A percentile compares a stretch with the other conserved stretches of the same genome.
Evolutionary conservation across 1,140 invertebrate genomes (phyloP).

Genomic region (Drosophila fuyamai): DNA sequence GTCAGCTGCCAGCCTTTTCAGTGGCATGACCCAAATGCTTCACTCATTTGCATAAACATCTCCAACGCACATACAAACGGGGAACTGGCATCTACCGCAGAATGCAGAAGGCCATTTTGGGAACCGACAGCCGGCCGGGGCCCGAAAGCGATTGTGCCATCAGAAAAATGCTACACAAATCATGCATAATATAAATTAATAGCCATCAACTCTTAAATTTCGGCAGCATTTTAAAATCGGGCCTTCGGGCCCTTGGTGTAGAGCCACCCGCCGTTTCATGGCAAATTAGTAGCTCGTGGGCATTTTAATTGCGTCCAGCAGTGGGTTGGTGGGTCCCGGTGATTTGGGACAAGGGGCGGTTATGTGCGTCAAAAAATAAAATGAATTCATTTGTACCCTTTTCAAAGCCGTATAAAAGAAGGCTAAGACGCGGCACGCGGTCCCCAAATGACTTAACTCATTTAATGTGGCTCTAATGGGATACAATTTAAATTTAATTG

Average conservation of each 20-base stretch:
- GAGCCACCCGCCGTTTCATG: constrained; percentile 62
- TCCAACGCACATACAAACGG: constrained; percentile 4
- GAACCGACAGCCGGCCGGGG: constrained; percentile 19
- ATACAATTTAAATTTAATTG: constrained; percentile 84
- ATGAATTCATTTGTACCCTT: constrained; percentile 82
- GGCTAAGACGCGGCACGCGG: constrained; percentile 63
- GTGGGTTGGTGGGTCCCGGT: constrained; percentile 2
- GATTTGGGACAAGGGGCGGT: constrained; percentile 25
- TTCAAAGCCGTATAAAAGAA: constrained; percentile 74
- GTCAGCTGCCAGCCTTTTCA: not conserved
- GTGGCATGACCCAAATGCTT: constrained; percentile 30
- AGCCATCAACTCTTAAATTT: constrained; percentile 74
- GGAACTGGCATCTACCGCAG: constrained; percentile 26
- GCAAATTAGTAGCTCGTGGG: constrained; percentile 82
- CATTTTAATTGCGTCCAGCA: constrained; percentile 77
- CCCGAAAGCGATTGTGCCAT: constrained; percentile 39
- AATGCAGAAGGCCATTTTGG: constrained; percentile 31
- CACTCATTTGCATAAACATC: constrained; percentile 41
- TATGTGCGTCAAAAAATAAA: constrained; percentile 79
- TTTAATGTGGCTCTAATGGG: constrained; percentile 82
- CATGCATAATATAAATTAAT: constrained; percentile 82
- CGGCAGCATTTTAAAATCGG: constrained; percentile 55
- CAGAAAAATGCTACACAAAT: constrained; percentile 60
- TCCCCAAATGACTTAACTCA: constrained; percentile 78
- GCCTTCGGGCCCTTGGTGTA: constrained; percentile 2